Evolutionary conservation across 2,888 invertebrate genomes (phyloP).

Genomic region (Dendrolimus pini): DNA sequence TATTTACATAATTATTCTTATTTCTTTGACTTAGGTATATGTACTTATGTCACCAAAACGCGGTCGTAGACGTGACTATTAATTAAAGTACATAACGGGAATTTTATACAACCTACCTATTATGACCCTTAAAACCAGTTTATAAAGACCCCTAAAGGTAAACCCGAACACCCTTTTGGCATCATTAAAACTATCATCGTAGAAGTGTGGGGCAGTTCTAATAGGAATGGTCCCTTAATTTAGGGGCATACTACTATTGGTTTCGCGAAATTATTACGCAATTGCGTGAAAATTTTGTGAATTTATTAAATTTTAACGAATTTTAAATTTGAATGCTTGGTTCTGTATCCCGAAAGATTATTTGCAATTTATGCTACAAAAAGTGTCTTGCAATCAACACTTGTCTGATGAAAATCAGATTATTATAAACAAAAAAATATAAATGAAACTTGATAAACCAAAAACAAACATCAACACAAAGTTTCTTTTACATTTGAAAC

Average conservation of each 20-base stretch:
- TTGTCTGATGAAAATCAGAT: no score
- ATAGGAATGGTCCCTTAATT: constrained; percentile 39
- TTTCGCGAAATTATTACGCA: constrained; percentile 15
- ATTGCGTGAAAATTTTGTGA: neutral
- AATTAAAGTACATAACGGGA: constrained; percentile 51
- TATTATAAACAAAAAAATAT: no score
- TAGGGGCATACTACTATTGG: constrained; percentile 25
- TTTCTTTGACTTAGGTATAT: constrained; percentile 2
- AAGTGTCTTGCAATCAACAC: no score
- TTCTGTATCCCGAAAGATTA: no score
- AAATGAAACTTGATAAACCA: no score
- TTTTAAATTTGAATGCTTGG: no score
- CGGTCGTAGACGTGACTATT: constrained; percentile 37
- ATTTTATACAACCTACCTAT: constrained; percentile 16
- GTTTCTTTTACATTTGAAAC: no score
- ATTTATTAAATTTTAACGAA: no score
- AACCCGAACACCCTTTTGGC: constrained; percentile 20
- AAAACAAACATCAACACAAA: no score
- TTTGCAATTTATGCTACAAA: no score
- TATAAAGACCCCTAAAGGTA: constrained; percentile 27
- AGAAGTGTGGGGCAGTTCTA: constrained; percentile 45
- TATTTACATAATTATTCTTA: constrained; percentile 23
- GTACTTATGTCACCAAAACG: constrained; percentile 19
- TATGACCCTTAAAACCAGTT: constrained; percentile 31
- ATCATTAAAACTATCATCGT: constrained; percentile 33